These are phyloP conservation scores for Mycalesis mineus DNA, from an alignment of 2,888 invertebrate species.

Conservation along the genomic window DNA sequence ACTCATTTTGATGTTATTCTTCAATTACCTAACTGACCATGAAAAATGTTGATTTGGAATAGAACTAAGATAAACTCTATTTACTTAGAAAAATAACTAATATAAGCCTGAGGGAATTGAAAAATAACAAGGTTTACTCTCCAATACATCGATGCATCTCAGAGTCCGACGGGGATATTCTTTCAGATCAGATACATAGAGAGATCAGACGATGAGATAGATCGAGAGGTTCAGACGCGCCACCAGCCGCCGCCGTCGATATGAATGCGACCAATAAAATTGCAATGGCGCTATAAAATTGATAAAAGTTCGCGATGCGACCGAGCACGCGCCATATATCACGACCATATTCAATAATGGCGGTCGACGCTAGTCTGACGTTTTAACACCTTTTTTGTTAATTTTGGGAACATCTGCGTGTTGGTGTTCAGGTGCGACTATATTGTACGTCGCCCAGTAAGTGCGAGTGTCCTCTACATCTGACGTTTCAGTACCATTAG, in stretches of 20 bases:
- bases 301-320: slow-evolving; percentile 32
- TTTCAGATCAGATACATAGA: slow-evolving; percentile 6
- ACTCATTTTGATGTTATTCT: background rate
- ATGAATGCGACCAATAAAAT: slow-evolving; percentile 31
- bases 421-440: background rate
- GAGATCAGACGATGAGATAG: slow-evolving; percentile 4
- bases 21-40: background rate
- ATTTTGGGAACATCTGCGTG: background rate
- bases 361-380: background rate
- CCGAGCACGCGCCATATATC: slow-evolving; percentile 18
- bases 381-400: slow-evolving; percentile 1
- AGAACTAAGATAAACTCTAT: background rate
- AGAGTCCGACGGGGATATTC: background rate
- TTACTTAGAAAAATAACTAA: background rate
- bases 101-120: background rate
- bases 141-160: background rate
- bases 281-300: slow-evolving; percentile 31
- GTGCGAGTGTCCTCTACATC: background rate
- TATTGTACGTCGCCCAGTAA: background rate
- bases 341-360: slow-evolving; percentile 9
- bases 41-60: background rate
- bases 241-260: slow-evolving; percentile 16
- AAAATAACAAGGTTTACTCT: background rate
- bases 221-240: slow-evolving; percentile 2
- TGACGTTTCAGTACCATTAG: too few relatives aligned